Base-by-base conservation (phyloP, 2,113 vertebrate species). In the Asarcornis scutulata region DNA sequence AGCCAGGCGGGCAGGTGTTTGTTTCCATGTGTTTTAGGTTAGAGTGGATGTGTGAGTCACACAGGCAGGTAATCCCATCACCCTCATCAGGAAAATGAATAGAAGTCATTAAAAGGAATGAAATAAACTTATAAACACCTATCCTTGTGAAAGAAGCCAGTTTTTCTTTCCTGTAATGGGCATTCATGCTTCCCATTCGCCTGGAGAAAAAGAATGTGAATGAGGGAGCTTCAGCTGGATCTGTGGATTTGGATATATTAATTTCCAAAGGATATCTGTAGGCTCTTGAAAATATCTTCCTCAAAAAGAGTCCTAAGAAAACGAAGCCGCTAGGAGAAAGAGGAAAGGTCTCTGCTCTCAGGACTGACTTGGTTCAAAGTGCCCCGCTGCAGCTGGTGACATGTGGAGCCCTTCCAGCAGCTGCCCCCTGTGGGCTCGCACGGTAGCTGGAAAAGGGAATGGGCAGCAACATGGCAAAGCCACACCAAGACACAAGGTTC, bases 381-480 rank as follows among this genome's bases (percentile, higher is more conserved):
- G 13, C 25, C 17, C 5, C 6, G 7, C 21, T 2, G 26, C 59
- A 29, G 32, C 18, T 26, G 66, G 38, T 27, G 44, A 26, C 7
- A 0, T 0, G 27, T 0, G 25, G 66, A 72, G 42, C 58, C 53
- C 66, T 9, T 3, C 20, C 8, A 22, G 50, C 42, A 72, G 59
- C 42, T 1, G 0, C 0, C 4, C 9, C 17, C 29, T 2, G 17
- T 3, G 17, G 25, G 25, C 22, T 56, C 6, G 0, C 36, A 7
- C 1, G 3, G 1, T 1, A 4, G 3, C 11, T 8, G 50, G 64
- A 7, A 64, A 69, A 82, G n/a, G 40, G 32, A 74, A 4, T 1
- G 0, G 68, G 42, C 44, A 52, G 40, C 26, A 53, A 29, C 20
- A 7, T 0, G 4, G 60, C 64, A 79, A 73, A 79, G 56, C 64